Evolutionary conservation across 2,797 vertebrate species (phyloP).

Genomic region (Macrochelys suwanniensis): DNA sequence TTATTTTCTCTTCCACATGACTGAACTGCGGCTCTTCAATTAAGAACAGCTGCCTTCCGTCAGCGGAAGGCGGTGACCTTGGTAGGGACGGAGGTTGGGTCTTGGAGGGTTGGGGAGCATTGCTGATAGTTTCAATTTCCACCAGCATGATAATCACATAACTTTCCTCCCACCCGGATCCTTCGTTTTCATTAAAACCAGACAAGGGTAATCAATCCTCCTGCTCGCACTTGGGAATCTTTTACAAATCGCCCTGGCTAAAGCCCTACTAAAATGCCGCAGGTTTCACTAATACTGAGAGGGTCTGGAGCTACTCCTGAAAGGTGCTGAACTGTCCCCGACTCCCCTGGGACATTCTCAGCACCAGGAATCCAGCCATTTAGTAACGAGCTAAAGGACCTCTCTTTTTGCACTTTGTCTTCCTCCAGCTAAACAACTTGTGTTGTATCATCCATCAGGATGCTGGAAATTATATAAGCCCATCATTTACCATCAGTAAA

Average conservation of each 20-base stretch:
- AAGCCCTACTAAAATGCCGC: fast-evolving
- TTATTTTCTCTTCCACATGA: slow-evolving; percentile 48
- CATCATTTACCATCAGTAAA: slow-evolving; percentile 35
- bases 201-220: slow-evolving; percentile 62
- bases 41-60: neutral
- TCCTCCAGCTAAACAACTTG: slow-evolving; percentile 29
- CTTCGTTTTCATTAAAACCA: slow-evolving; percentile 66
- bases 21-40: neutral
- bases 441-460: slow-evolving; percentile 12
- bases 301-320: neutral
- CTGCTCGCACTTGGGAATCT: neutral
- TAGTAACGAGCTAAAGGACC: neutral
- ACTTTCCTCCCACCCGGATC: neutral
- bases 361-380: neutral
- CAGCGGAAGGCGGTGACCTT: neutral
- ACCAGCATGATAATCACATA: slow-evolving; percentile 52
- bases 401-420: slow-evolving; percentile 1
- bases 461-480: slow-evolving; percentile 56
- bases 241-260: neutral
- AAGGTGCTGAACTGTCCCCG: neutral
- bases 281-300: neutral
- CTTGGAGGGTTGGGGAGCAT: slow-evolving; percentile 19
- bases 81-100: slow-evolving; percentile 30
- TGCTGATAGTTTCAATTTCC: slow-evolving; percentile 47
- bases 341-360: neutral